A percentile compares a stretch with the other conserved stretches of the same genome.
phyloP scores from a whole-genome alignment of 2,888 invertebrate species.

The Mechanitis mazaeus region DNA sequence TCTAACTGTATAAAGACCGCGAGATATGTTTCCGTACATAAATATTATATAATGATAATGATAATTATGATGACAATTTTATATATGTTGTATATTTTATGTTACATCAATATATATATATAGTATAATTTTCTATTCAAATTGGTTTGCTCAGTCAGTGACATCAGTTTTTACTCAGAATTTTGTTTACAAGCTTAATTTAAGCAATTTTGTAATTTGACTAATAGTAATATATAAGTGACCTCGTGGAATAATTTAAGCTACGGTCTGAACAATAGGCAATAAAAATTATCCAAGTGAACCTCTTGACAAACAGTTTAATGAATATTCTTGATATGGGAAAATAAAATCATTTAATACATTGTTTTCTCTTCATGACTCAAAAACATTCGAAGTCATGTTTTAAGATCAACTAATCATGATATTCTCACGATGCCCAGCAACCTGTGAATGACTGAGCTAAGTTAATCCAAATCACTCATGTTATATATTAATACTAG shows the following conservation, averaged over 20 bases:
- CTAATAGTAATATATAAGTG: background rate
- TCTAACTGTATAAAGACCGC: slow-evolving; percentile 21
- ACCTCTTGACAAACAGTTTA: slow-evolving; percentile 10
- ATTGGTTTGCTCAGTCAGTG: background rate
- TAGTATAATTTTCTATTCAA: background rate
- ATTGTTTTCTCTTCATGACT: slow-evolving; percentile 8
- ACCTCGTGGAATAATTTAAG: slow-evolving; percentile 1
- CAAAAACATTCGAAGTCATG: slow-evolving; percentile 1
- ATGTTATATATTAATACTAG: background rate
- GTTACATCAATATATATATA: slow-evolving; percentile 9
- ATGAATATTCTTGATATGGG: slow-evolving; percentile 8
- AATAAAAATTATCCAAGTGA: slow-evolving; percentile 8
- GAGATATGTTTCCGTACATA: slow-evolving; percentile 22
- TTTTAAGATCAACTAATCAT: slow-evolving; percentile 8
- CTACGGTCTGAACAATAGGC: slow-evolving; percentile 6
- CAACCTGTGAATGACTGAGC: slow-evolving; percentile 46
- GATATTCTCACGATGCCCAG: slow-evolving; percentile 52
- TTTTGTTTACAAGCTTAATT: no score
- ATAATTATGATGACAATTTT: slow-evolving; percentile 21
- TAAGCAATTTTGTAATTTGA: no score
- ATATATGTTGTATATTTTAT: slow-evolving; percentile 16
- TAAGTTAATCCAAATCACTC: background rate
- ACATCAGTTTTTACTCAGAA: background rate
- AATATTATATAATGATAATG: slow-evolving; percentile 18
- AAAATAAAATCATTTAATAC: slow-evolving; percentile 17